Conservation (phyloP, 2,888 invertebrate species). For the Argynnis bischoffii region DNA sequence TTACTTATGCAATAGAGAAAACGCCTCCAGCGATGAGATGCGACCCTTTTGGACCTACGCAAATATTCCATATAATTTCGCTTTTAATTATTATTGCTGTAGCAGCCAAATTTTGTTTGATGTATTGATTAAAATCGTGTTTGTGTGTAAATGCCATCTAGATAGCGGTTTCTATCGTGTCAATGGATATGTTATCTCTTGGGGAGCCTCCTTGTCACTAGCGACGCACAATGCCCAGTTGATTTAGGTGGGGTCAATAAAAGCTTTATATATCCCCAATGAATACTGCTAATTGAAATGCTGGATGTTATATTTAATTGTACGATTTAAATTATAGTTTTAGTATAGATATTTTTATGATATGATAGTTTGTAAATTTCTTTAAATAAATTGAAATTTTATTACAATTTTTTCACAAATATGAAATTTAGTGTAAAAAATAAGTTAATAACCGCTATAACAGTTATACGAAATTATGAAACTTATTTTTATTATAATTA, state of each 20-base stretch:
- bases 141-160: slow-evolving; percentile 72
- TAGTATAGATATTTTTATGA: background rate
- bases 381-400: background rate
- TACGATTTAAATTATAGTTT: slow-evolving; percentile 8
- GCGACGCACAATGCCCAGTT: slow-evolving; percentile 33
- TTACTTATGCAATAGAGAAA: slow-evolving; percentile 52
- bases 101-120: slow-evolving; percentile 76
- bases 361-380: background rate
- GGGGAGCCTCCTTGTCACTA: slow-evolving; percentile 47
- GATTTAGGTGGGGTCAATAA: slow-evolving; percentile 40
- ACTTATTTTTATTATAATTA: too few species aligned
- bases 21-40: slow-evolving; percentile 61
- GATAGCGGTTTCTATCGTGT: slow-evolving; percentile 54
- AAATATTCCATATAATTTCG: slow-evolving; percentile 81
- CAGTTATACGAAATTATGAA: too few species aligned
- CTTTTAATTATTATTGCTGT: slow-evolving; percentile 81
- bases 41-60: slow-evolving; percentile 72
- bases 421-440: too few species aligned
- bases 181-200: slow-evolving; percentile 62
- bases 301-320: slow-evolving; percentile 15
- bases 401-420: too few species aligned
- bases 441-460: too few species aligned
- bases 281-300: slow-evolving; percentile 37
- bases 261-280: slow-evolving; percentile 36
- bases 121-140: slow-evolving; percentile 81